Percentiles rank a stretch among this genome's conserved stretches.
Evolutionary conservation across 92 coral and sea anemone species (phyloP).

Genomic region (Parazoanthus darwini): DNA sequence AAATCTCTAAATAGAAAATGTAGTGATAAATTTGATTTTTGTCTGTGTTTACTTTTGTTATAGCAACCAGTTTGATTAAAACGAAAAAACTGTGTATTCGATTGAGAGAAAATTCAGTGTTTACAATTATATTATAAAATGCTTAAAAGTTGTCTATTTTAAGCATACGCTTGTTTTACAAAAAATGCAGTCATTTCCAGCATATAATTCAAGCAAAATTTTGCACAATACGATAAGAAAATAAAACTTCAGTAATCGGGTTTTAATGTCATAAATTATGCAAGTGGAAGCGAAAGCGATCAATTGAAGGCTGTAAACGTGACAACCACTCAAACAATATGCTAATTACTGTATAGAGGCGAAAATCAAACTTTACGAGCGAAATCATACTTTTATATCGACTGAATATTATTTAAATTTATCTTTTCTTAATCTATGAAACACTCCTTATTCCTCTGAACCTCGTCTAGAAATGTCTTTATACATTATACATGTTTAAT

Average conservation of each 20-base stretch:
- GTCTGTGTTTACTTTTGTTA: not conserved
- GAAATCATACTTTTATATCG: not conserved
- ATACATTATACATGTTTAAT: not conserved
- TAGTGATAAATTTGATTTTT: too few relatives aligned
- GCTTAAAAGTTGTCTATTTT: not conserved
- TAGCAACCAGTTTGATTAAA: not conserved
- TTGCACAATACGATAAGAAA: too few relatives aligned
- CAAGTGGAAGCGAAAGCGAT: not conserved
- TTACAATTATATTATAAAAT: too few relatives aligned
- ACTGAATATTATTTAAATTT: not conserved
- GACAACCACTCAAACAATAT: constrained; percentile 19
- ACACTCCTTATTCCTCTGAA: not conserved
- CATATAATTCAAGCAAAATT: too few relatives aligned
- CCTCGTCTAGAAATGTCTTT: too few relatives aligned
- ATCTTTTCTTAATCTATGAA: constrained; percentile 2
- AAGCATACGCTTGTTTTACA: not conserved
- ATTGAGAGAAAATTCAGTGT: too few relatives aligned
- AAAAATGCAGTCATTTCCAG: not conserved
- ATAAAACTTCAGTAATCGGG: not conserved
- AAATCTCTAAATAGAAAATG: not conserved
- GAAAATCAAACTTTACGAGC: constrained; percentile 27
- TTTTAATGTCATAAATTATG: not conserved
- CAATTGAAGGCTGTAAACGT: not conserved
- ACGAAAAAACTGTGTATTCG: not conserved
- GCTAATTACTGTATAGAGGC: constrained; percentile 11